phyloP scores from a whole-genome alignment of 2,113 vertebrate species.

The Panthera uncia region DNA sequence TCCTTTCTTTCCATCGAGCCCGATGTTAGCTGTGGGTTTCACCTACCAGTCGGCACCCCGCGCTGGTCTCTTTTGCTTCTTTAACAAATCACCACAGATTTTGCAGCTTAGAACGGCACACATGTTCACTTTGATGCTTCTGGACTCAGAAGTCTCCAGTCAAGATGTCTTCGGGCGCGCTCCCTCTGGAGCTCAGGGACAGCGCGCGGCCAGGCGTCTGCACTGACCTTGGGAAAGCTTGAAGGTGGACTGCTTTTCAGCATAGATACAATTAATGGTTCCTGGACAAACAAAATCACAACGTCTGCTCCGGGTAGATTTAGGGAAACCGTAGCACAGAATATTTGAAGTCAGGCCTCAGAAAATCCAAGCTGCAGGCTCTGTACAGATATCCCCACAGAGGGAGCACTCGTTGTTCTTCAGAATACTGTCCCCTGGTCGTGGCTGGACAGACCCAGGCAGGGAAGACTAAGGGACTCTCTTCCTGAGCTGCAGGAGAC shows the following conservation, averaged over 20 bases:
- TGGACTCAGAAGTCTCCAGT: background rate
- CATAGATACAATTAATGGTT: rapidly evolving
- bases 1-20: background rate
- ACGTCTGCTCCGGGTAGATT: background rate
- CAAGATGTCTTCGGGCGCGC: background rate
- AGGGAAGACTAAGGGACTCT: rapidly evolving
- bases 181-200: background rate
- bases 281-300: background rate
- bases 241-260: rapidly evolving
- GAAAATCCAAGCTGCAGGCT: background rate
- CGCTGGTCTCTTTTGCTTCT: background rate
- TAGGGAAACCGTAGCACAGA: background rate
- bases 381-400: rapidly evolving
- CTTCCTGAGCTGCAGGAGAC: rapidly evolving
- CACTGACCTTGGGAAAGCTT: background rate
- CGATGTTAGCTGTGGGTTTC: background rate
- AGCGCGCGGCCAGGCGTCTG: background rate
- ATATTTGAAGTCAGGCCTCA: background rate
- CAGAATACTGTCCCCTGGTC: no score
- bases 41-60: background rate
- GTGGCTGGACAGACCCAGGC: rapidly evolving
- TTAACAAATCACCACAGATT: background rate
- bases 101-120: background rate
- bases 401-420: rapidly evolving
- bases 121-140: rapidly evolving